Conservation (phyloP, 2,888 invertebrate genomes). For the Dastarcus helophoroides region DNA sequence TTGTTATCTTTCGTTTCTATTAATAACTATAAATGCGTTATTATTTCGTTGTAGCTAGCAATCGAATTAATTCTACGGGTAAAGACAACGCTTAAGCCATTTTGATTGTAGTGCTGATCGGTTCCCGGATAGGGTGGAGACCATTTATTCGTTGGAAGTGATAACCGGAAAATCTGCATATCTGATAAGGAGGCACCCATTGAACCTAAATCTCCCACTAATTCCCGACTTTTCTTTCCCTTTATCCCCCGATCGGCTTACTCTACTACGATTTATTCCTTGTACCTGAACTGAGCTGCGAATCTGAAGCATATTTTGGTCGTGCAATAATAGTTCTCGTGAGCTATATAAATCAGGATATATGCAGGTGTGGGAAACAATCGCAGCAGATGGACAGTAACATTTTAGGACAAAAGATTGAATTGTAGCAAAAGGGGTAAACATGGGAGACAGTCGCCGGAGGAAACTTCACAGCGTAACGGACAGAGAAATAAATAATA, state of each 20-base stretch:
- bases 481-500: conserved; percentile 15
- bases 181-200: conserved; percentile 12
- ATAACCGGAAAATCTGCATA: conserved; percentile 19
- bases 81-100: too few species aligned
- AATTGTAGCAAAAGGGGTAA: too few species aligned
- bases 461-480: conserved; percentile 13
- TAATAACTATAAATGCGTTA: too few species aligned
- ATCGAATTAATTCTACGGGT: conserved; percentile 7
- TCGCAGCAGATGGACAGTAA: neutral
- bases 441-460: conserved; percentile 5
- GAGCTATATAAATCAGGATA: conserved; percentile 2
- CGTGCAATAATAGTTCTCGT: conserved; percentile 6
- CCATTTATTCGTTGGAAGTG: conserved; percentile 17
- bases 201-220: conserved; percentile 10
- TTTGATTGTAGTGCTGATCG: conserved; percentile 5
- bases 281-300: too few species aligned
- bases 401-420: conserved; percentile 9
- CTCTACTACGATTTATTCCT: too few species aligned
- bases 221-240: too few species aligned
- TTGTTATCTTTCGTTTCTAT: too few species aligned
- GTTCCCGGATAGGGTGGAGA: conserved; percentile 7
- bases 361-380: conserved; percentile 6
- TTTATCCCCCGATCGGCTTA: too few species aligned
- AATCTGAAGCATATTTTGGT: too few species aligned
- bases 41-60: too few species aligned